These are phyloP conservation scores for Moxostoma hubbsi DNA, from an alignment of 2,797 vertebrate species.

Conservation along the genomic window DNA sequence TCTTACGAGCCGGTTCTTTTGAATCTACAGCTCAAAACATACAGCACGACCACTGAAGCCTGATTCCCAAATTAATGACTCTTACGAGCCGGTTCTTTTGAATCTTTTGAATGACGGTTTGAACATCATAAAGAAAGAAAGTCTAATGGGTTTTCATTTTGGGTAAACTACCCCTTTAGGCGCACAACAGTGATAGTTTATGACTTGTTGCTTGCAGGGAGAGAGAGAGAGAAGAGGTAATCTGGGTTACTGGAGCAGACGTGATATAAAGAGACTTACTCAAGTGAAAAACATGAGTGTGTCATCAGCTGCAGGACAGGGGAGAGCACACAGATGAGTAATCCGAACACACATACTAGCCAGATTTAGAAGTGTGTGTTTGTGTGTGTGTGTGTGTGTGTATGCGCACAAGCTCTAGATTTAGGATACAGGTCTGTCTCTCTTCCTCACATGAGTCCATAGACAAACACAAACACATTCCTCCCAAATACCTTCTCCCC, in stretches of 20 bases:
- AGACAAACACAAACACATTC: slow-evolving; percentile 13
- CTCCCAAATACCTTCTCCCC: slow-evolving; percentile 35
- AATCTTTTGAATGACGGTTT: too few relatives aligned
- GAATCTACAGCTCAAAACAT: too few relatives aligned
- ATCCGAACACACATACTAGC: neutral
- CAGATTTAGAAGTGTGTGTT: neutral
- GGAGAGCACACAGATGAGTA: slow-evolving; percentile 18
- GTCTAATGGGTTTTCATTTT: too few relatives aligned
- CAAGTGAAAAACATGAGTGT: neutral
- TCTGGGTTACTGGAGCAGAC: slow-evolving; percentile 43
- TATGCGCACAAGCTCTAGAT: neutral
- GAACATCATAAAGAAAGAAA: neutral
- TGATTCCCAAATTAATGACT: too few relatives aligned
- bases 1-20: too few relatives aligned
- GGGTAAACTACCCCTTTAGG: too few relatives aligned
- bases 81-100: too few relatives aligned
- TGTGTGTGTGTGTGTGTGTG: neutral
- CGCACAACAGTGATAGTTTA: too few relatives aligned
- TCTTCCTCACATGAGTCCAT: neutral
- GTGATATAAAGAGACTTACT: neutral
- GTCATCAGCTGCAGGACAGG: neutral
- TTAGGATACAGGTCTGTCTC: neutral
- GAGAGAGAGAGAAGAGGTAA: neutral
- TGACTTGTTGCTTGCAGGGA: too few relatives aligned
- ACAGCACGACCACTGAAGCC: too few relatives aligned